Conservation (phyloP, 2,888 invertebrate genomes). For the Platerodrilus igneus region DNA sequence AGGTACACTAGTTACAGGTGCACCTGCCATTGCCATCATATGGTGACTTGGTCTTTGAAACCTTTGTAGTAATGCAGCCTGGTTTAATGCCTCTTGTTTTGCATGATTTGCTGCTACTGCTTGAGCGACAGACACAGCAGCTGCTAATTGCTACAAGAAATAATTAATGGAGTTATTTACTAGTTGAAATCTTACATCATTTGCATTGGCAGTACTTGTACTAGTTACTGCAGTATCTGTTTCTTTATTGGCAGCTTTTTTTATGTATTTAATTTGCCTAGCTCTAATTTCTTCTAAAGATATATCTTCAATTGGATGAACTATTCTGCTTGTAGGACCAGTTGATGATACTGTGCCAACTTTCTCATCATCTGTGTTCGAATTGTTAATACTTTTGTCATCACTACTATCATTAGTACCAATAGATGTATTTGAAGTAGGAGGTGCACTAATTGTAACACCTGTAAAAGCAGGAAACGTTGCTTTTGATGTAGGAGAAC, state of each 20-base stretch:
- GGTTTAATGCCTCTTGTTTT: slow-evolving; percentile 36
- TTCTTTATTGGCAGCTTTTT: slow-evolving; percentile 37
- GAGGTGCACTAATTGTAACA: slow-evolving; percentile 74
- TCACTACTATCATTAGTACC: slow-evolving; percentile 27
- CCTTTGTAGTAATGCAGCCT: slow-evolving; percentile 47
- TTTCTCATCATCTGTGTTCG: slow-evolving; percentile 35
- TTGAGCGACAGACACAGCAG: slow-evolving; percentile 50
- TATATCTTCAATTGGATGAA: slow-evolving; percentile 91
- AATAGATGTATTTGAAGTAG: slow-evolving; percentile 54
- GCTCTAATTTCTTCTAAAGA: slow-evolving; percentile 83
- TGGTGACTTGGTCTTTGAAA: slow-evolving; percentile 49
- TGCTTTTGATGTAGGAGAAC: slow-evolving; percentile 17
- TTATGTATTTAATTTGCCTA: slow-evolving; percentile 60
- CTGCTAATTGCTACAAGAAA: slow-evolving; percentile 41
- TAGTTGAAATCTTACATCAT: neutral
- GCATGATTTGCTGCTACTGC: slow-evolving; percentile 45
- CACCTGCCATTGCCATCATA: slow-evolving; percentile 49
- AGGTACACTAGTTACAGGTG: slow-evolving; percentile 50
- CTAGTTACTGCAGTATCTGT: slow-evolving; percentile 39
- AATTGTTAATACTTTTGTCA: slow-evolving; percentile 16
- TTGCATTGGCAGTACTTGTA: slow-evolving; percentile 36
- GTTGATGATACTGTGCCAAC: slow-evolving; percentile 67
- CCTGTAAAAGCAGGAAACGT: slow-evolving; percentile 45
- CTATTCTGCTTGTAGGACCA: slow-evolving; percentile 81
- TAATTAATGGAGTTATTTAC: neutral